Percentiles rank a stretch among this genome's conserved stretches.
phyloP scores from a whole-genome alignment of 2,113 vertebrate species.

The Suricata suricatta region DNA sequence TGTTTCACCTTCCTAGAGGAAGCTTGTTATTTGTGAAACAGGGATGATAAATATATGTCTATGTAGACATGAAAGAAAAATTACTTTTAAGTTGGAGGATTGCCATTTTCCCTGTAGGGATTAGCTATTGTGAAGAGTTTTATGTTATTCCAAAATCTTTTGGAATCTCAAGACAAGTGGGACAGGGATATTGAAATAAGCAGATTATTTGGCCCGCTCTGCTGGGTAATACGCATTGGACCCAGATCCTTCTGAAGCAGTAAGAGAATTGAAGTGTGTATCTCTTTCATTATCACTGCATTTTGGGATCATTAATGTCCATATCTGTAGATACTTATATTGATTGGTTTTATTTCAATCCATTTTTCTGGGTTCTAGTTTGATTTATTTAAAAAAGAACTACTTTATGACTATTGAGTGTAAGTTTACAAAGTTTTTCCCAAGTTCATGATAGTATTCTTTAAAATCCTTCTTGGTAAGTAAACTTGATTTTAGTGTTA shows the following conservation, averaged over 20 bases:
- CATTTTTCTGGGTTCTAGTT: background rate
- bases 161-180: background rate
- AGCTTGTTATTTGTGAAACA: background rate
- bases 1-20: background rate
- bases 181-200: slow-evolving; percentile 16
- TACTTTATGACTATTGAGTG: background rate
- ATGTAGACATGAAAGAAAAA: background rate
- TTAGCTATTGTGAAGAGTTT: background rate
- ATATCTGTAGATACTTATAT: background rate
- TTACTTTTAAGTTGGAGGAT: background rate
- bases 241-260: background rate
- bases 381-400: background rate
- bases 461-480: slow-evolving; percentile 16
- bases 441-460: slow-evolving; percentile 1
- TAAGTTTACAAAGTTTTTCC: background rate
- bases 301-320: background rate
- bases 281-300: background rate
- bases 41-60: background rate
- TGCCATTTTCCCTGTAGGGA: background rate
- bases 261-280: background rate
- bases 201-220: background rate
- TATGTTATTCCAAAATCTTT: background rate
- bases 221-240: background rate
- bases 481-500: background rate
- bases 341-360: slow-evolving; percentile 11